Evolutionary conservation across 2,888 invertebrate species (phyloP).

Genomic region (Nymphalis c-album): DNA sequence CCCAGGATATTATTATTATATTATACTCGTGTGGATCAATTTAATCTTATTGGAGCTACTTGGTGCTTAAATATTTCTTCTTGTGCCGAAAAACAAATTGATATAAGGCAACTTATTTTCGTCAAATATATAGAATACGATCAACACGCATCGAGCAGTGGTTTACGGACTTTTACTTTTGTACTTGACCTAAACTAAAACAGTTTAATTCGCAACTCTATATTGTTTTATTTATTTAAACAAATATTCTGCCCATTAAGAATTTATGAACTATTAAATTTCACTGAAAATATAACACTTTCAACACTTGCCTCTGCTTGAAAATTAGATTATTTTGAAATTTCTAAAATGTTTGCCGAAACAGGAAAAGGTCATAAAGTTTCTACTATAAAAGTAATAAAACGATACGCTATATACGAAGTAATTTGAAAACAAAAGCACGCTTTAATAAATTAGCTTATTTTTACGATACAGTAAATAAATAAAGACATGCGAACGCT

Average conservation of each 20-base stretch:
- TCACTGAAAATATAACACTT: conserved; percentile 28
- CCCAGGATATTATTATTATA: too few species aligned
- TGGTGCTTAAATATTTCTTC: too few species aligned
- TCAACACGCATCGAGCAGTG: too few species aligned
- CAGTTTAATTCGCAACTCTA: not conserved
- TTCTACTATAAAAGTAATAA: conserved; percentile 28
- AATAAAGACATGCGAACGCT: conserved; percentile 74
- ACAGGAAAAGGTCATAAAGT: conserved; percentile 27
- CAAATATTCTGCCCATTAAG: not conserved
- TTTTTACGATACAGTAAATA: conserved; percentile 69
- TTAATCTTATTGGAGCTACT: too few species aligned
- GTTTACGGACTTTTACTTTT: too few species aligned
- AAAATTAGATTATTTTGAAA: conserved; percentile 30
- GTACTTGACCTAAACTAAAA: too few species aligned
- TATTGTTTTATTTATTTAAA: not conserved
- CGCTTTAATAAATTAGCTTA: conserved; percentile 60
- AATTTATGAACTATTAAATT: conserved; percentile 11
- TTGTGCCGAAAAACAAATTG: too few species aligned
- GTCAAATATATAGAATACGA: too few species aligned
- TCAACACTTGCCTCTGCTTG: conserved; percentile 27
- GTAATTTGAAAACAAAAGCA: conserved; percentile 58
- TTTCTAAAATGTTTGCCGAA: conserved; percentile 28
- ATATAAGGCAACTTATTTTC: too few species aligned
- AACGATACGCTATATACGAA: conserved; percentile 35
- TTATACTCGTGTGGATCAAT: too few species aligned